These are phyloP conservation scores for Nesometra sesokonis DNA, from an alignment of 35 echinoderm and acorn worm genomes.

Conservation along the genomic window DNA sequence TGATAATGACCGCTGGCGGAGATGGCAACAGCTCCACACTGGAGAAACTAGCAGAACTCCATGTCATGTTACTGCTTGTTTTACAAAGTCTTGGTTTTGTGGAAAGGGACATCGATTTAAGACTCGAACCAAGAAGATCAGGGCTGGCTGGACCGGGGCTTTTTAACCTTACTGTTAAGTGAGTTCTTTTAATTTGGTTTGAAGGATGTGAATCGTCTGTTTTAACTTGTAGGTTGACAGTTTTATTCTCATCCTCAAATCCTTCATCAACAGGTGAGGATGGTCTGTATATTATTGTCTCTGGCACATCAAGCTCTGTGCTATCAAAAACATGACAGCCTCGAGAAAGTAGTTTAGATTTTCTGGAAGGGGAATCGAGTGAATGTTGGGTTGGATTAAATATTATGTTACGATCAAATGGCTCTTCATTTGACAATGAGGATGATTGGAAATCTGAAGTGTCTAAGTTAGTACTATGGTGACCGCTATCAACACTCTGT, in stretches of 20 bases:
- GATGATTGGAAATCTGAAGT: neutral
- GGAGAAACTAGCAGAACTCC: neutral
- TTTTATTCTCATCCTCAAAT: constrained; percentile 26
- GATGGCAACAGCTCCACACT: neutral
- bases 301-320: neutral
- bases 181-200: constrained; percentile 47
- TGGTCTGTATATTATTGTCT: neutral
- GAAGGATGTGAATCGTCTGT: neutral
- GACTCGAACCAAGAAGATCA: neutral
- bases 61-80: neutral
- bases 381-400: neutral
- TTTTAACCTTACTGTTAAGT: constrained; percentile 61
- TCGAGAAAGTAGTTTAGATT: neutral
- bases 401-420: neutral
- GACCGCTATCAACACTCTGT: neutral
- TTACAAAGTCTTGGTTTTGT: neutral
- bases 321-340: neutral
- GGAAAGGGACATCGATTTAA: neutral
- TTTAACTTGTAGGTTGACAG: neutral
- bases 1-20: neutral
- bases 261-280: constrained; percentile 45
- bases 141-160: neutral
- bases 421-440: neutral
- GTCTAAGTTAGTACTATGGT: neutral
- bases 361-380: neutral